These are phyloP conservation scores for Xanthorhoe spadicearia DNA, from an alignment of 2,888 invertebrate species.

Conservation along the genomic window DNA sequence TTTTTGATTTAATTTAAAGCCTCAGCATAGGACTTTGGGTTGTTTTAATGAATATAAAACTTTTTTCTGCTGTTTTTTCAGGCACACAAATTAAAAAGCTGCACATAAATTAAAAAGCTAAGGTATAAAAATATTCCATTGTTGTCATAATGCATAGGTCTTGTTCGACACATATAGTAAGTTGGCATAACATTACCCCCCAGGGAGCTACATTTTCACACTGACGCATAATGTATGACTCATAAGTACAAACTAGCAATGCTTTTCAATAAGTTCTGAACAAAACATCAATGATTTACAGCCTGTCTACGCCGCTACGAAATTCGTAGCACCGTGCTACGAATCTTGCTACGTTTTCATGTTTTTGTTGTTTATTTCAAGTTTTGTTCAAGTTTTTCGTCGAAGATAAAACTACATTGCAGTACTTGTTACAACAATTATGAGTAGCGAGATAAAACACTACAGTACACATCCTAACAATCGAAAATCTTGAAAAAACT, in stretches of 20 bases:
- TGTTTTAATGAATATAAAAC: constrained; percentile 1
- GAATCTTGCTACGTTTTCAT: constrained; percentile 18
- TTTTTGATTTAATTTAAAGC: constrained; percentile 22
- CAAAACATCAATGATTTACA: constrained; percentile 40
- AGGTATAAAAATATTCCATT: too few relatives aligned
- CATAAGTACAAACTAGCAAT: constrained; percentile 1
- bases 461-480: too few relatives aligned
- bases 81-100: too few relatives aligned
- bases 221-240: constrained; percentile 21
- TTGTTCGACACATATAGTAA: constrained; percentile 2
- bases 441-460: too few relatives aligned
- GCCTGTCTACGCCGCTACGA: constrained; percentile 38
- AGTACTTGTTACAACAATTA: background rate
- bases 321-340: constrained; percentile 40
- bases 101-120: too few relatives aligned
- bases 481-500: too few relatives aligned
- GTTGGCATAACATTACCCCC: constrained; percentile 16
- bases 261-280: constrained; percentile 19
- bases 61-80: too few relatives aligned
- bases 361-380: constrained; percentile 17
- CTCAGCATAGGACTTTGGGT: constrained; percentile 11
- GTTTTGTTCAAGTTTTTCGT: background rate
- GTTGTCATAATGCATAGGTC: too few relatives aligned
- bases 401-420: background rate
- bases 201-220: constrained; percentile 17